Percentiles rank a stretch among this genome's conserved stretches.
Conservation (phyloP, 2,113 vertebrate species). For the Xiphophorus hellerii region DNA sequence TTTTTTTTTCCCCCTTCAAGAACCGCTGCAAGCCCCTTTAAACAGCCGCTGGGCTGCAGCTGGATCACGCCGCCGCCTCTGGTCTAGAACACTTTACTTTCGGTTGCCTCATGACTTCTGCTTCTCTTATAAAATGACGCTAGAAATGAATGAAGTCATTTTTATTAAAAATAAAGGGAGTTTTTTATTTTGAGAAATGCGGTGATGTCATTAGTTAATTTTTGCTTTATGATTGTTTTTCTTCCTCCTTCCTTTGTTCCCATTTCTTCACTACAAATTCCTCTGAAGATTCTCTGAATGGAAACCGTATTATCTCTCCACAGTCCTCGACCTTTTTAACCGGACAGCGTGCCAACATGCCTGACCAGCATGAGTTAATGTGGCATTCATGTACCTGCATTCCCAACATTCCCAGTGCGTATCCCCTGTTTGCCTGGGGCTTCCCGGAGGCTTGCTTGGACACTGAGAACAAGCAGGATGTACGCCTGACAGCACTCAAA, state of each 20-base stretch:
- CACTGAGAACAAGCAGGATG: conserved; percentile 75
- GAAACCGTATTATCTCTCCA: not conserved
- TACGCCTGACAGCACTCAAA: conserved; percentile 28
- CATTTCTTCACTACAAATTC: not conserved
- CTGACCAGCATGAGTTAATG: conserved; percentile 54
- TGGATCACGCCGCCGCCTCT: not conserved
- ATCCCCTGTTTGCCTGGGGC: conserved; percentile 51
- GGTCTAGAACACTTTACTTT: not conserved
- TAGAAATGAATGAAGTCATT: conserved; percentile 5
- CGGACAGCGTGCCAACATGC: conserved; percentile 54
- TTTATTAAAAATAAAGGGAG: not conserved
- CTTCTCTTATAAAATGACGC: conserved; percentile 3
- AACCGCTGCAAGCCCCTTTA: conserved; percentile 37
- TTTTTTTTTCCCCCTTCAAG: conserved; percentile 35
- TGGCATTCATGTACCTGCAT: conserved; percentile 73
- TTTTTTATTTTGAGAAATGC: conserved; percentile 21
- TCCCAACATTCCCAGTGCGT: conserved; percentile 70
- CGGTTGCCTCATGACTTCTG: not conserved
- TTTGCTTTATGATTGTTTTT: conserved; percentile 3
- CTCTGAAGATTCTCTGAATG: not conserved
- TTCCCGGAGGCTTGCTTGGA: conserved; percentile 44
- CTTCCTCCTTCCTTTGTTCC: conserved; percentile 29
- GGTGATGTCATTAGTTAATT: not conserved
- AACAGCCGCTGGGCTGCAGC: conserved; percentile 18
- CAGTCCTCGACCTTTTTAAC: conserved; percentile 30